A percentile compares a stretch with the other conserved stretches of the same genome.
phyloP scores from a whole-genome alignment of 1,140 invertebrate genomes.

The Aplysia californica region DNA sequence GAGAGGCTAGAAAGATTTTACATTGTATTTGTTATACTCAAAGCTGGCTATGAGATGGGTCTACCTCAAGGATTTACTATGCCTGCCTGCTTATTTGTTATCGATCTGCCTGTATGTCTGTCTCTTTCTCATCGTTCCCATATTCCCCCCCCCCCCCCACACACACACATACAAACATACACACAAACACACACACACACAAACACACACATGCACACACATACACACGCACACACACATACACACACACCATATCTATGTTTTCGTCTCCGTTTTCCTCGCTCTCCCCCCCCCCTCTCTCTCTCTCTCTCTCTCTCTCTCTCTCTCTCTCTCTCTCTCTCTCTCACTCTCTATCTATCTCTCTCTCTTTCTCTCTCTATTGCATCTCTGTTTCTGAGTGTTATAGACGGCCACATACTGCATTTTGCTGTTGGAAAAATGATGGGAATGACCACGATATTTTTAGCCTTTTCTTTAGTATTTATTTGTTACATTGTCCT shows the following conservation, averaged over 20 bases:
- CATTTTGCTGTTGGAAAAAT: too few relatives aligned
- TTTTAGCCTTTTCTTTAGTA: too few relatives aligned
- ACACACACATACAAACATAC: neutral
- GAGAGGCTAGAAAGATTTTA: neutral
- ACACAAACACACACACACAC: neutral
- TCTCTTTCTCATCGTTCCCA: neutral
- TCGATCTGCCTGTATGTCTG: neutral
- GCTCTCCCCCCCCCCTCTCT: neutral
- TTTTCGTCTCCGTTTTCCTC: neutral
- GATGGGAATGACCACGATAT: too few relatives aligned
- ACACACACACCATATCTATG: neutral
- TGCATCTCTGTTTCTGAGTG: neutral
- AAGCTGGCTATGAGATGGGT: too few relatives aligned
- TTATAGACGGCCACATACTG: too few relatives aligned
- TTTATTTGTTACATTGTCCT: too few relatives aligned
- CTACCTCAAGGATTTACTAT: neutral
- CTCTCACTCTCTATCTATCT: neutral
- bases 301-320: neutral
- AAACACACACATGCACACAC: neutral
- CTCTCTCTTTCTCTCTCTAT: neutral
- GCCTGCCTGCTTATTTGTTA: neutral
- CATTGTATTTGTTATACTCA: neutral
- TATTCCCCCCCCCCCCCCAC: neutral
- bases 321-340: neutral
- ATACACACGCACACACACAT: neutral